These are phyloP conservation scores for Mormyrops boulengeri DNA, from an alignment of 2,797 vertebrate genomes.

Conservation along the genomic window DNA sequence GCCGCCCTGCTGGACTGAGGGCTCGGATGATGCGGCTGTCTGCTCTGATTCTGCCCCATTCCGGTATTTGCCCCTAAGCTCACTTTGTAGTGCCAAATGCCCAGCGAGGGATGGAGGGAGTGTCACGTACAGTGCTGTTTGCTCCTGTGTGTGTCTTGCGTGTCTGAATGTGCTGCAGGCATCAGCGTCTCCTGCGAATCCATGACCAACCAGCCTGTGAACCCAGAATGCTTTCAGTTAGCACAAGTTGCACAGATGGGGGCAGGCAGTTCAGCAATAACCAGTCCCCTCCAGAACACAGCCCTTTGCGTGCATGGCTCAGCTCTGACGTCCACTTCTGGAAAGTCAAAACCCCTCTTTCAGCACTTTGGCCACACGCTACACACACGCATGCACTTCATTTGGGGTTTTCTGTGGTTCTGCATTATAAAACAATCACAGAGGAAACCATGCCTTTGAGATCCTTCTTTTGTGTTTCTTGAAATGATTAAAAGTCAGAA, in stretches of 20 bases:
- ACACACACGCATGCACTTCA: not conserved
- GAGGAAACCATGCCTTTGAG: not conserved
- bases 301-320: slow-evolving; percentile 68
- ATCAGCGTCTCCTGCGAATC: slow-evolving; percentile 99
- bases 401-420: not conserved
- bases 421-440: not conserved
- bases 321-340: slow-evolving; percentile 68
- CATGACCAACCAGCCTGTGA: slow-evolving; percentile 72
- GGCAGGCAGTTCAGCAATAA: slow-evolving; percentile 97
- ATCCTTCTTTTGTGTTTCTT: not conserved
- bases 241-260: slow-evolving; percentile 94
- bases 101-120: not conserved
- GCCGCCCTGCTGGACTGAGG: slow-evolving; percentile 93
- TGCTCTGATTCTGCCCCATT: slow-evolving; percentile 97
- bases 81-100: slow-evolving; percentile 95
- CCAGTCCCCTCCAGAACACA: slow-evolving; percentile 78
- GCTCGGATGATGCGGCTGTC: slow-evolving; percentile 98
- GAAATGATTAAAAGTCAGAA: not conserved
- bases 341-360: not conserved
- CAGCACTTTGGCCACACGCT: not conserved
- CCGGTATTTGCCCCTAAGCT: slow-evolving; percentile 81
- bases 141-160: not conserved
- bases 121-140: not conserved
- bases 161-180: slow-evolving; percentile 50
- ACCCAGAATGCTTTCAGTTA: slow-evolving; percentile 96